Conservation (phyloP, 2,113 vertebrate species). For the Callospermophilus lateralis region DNA sequence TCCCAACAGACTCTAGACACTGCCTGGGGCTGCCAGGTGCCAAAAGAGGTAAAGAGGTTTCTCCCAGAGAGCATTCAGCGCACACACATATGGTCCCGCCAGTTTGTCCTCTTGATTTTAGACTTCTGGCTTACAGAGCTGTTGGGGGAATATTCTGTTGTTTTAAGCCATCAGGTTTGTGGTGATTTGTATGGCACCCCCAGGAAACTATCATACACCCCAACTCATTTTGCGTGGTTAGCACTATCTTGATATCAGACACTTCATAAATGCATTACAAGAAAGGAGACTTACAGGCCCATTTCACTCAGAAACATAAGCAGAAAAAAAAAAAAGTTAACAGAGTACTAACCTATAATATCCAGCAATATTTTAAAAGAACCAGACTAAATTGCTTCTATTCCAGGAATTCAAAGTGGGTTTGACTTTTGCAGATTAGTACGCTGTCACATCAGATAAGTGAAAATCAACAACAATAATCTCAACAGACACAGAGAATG, state of each 20-base stretch:
- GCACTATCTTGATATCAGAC: background rate
- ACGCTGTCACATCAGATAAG: background rate
- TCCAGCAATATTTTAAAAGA: background rate
- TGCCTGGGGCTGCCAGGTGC: background rate
- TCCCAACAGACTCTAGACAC: background rate
- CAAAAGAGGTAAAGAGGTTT: background rate
- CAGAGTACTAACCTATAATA: slow-evolving; percentile 18
- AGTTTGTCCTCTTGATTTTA: background rate
- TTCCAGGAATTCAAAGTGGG: background rate
- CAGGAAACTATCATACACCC: background rate
- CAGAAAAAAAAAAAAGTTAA: background rate
- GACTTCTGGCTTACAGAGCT: background rate
- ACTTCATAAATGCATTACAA: background rate
- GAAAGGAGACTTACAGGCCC: background rate
- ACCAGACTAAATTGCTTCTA: slow-evolving; percentile 1
- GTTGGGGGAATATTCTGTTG: background rate
- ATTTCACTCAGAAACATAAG: background rate
- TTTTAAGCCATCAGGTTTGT: background rate
- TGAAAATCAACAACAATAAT: background rate
- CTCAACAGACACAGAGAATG: background rate
- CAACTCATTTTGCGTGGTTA: background rate
- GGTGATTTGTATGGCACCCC: background rate
- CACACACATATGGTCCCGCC: background rate
- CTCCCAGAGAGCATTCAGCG: background rate
- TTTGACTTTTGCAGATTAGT: background rate